Conservation (phyloP, 2,113 vertebrate genomes). For the Rhinogobius similis region DNA sequence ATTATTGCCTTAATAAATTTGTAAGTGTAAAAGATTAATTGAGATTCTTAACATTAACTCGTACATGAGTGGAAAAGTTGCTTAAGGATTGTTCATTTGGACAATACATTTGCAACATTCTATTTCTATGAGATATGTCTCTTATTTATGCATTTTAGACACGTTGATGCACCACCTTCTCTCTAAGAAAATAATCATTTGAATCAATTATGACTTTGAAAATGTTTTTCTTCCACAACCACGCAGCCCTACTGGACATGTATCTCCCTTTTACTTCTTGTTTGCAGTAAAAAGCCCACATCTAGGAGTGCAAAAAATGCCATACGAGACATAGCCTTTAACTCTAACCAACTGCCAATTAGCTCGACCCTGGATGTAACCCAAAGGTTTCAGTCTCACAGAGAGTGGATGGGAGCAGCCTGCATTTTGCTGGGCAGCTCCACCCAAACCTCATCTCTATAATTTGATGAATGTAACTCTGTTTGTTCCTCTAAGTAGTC, state of each 20-base stretch:
- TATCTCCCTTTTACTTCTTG: slow-evolving; percentile 5
- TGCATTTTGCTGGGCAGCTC: slow-evolving; percentile 67
- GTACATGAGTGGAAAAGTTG: too few species aligned
- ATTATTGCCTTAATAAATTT: too few species aligned
- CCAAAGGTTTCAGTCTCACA: slow-evolving; percentile 50
- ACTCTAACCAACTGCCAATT: slow-evolving; percentile 78
- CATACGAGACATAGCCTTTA: slow-evolving; percentile 62
- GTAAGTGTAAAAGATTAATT: too few species aligned
- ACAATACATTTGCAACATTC: too few species aligned
- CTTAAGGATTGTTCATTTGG: too few species aligned
- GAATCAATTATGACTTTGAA: too few species aligned
- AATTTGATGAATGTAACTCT: slow-evolving; percentile 68
- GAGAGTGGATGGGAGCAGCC: slow-evolving; percentile 46
- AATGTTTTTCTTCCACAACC: too few species aligned
- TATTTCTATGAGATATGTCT: too few species aligned
- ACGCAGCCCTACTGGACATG: background rate
- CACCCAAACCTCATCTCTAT: slow-evolving; percentile 71
- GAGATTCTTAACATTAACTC: too few species aligned
- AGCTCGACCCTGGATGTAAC: slow-evolving; percentile 58
- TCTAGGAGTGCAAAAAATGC: slow-evolving; percentile 36
- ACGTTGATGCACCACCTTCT: too few species aligned
- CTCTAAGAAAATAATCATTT: too few species aligned
- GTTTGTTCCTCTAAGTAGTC: slow-evolving; percentile 61
- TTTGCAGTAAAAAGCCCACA: slow-evolving; percentile 18
- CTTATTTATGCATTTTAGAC: too few species aligned